Base-by-base conservation (phyloP, 2,113 vertebrate genomes). In the Phoxinus phoxinus region DNA sequence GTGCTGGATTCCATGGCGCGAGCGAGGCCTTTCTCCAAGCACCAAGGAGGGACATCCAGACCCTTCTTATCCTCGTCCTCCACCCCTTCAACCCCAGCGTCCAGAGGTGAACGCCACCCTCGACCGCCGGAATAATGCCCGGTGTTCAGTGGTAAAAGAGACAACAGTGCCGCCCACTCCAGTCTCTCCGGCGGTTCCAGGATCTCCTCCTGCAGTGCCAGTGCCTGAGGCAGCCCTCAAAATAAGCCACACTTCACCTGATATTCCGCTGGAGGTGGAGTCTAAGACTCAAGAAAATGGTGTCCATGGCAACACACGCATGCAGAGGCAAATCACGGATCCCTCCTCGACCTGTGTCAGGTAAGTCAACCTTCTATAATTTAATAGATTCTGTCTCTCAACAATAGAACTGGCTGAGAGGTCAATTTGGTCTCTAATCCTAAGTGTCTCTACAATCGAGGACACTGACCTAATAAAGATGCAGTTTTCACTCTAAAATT, bases 1-100 rank as follows among this genome's bases (percentile, higher is more conserved):
- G 88, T 99, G 98, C 91, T 99, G 98, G 98, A 97, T 99, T 92
- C 98, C 98, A 58, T 99, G 98, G 98, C 95, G 98, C 89, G 98
- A 99, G 90, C 95, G 96, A 76, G 95, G 95, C 27, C 89, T 96
- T 72, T 95, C 95, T 0, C 96, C 96, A 79, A 95, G 95, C 59
- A 94, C 72, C 94, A 98, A 98, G 93, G 96, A 97, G 88, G 94
- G 95, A 91, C 97, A 97, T 89, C 94, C 96, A 83, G 97, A 97
- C 71, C 92, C 92, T 0, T 88, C 88, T 89, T 85, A 91, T 90
- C 71, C 83, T 89, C 77, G 88, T 86, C 73, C 84, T 90, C 12
- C 94, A 89, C 86, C 83, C 41, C 1, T 89, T 73, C 86, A 89
- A 46, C 89, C 93, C 32, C 96, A 97, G 84, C 48, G 48, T 92